Evolutionary conservation across 1,140 invertebrate genomes (phyloP).

Genomic region (Mylabris phalerata): DNA sequence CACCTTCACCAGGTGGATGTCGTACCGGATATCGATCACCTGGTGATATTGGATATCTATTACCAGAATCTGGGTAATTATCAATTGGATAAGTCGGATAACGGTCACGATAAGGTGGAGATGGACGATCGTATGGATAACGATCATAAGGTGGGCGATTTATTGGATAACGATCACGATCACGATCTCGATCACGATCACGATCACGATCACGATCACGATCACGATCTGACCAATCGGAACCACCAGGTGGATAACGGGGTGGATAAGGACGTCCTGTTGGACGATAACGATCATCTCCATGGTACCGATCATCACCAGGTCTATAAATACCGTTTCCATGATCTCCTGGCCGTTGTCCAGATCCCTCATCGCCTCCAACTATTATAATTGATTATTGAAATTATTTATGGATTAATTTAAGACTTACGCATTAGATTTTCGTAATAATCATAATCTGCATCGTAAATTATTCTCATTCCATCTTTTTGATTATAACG

Average conservation of each 20-base stretch:
- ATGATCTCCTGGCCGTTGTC: constrained; percentile 22
- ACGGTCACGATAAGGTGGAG: constrained; percentile 28
- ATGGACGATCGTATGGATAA: constrained; percentile 39
- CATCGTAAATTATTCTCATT: constrained; percentile 81
- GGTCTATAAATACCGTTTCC: constrained; percentile 26
- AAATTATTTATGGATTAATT: not conserved
- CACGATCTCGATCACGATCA: constrained; percentile 37
- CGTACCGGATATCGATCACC: constrained; percentile 26
- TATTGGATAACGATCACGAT: constrained; percentile 39
- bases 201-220: constrained; percentile 38
- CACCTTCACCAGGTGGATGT: constrained; percentile 31
- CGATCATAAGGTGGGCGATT: constrained; percentile 37
- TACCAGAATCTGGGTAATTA: no score
- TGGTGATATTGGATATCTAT: not conserved
- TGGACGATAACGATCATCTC: constrained; percentile 20
- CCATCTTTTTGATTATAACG: constrained; percentile 80
- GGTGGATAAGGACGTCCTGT: constrained; percentile 34
- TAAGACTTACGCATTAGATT: constrained; percentile 77
- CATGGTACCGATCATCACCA: constrained; percentile 32
- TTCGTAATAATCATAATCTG: constrained; percentile 87
- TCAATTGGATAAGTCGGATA: constrained; percentile 14
- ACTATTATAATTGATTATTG: constrained; percentile 23
- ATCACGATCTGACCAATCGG: constrained; percentile 25
- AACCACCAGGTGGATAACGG: constrained; percentile 22
- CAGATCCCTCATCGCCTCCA: constrained; percentile 27